Conservation (phyloP, 2,797 vertebrate species). For the Steatocranus sp. region DNA sequence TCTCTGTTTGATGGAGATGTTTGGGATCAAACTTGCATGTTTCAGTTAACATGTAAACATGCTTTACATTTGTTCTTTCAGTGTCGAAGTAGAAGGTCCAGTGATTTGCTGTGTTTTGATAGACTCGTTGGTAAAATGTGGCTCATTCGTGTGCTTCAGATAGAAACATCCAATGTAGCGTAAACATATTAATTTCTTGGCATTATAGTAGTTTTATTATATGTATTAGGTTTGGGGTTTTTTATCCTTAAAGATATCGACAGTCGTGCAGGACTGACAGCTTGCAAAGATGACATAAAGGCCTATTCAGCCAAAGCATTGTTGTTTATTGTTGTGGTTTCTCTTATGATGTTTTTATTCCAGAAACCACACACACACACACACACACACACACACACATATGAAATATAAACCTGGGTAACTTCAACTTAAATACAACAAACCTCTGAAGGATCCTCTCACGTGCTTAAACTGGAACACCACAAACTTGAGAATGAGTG, state of each 20-base stretch:
- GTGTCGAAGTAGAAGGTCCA: not conserved
- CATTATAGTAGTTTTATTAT: not conserved
- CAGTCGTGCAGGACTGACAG: rapidly evolving
- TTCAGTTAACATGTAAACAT: not conserved
- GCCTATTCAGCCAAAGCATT: not conserved
- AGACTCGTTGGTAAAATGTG: not conserved
- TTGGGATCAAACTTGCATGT: not conserved
- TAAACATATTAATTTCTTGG: not conserved
- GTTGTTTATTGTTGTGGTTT: not conserved
- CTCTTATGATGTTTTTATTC: not conserved
- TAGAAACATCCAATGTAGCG: not conserved
- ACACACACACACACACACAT: rapidly evolving
- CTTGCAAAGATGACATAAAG: not conserved
- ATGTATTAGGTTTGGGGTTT: not conserved
- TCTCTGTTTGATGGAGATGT: not conserved
- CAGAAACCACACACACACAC: not conserved
- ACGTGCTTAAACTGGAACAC: not conserved
- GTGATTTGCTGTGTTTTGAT: not conserved
- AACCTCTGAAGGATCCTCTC: not conserved
- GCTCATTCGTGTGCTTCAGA: not conserved
- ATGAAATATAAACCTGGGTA: not conserved
- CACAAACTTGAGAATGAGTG: rapidly evolving
- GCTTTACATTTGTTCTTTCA: not conserved
- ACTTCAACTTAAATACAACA: not conserved
- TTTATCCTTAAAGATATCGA: not conserved